phyloP scores from a whole-genome alignment of 2,797 vertebrate species.

The Botia kubotai region DNA sequence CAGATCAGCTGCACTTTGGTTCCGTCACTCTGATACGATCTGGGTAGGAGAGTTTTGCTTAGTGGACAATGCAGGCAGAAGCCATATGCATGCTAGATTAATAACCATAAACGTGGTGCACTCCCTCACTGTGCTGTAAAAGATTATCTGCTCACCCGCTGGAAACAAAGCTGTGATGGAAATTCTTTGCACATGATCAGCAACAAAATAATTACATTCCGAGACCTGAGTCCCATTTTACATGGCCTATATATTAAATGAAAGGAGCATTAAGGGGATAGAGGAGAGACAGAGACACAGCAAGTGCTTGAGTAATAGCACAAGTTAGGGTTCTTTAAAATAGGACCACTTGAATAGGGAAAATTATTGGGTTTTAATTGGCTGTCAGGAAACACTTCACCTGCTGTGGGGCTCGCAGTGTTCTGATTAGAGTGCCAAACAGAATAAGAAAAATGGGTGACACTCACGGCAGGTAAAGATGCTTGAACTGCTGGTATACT shows the following conservation, averaged over 20 bases:
- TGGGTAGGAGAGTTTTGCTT: too few relatives aligned
- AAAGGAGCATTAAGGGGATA: slow-evolving; percentile 81
- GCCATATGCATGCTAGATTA: slow-evolving; percentile 71
- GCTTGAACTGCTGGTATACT: too few relatives aligned
- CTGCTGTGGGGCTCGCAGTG: slow-evolving; percentile 75
- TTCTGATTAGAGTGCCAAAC: slow-evolving; percentile 83
- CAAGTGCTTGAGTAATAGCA: slow-evolving; percentile 71
- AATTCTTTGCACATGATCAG: slow-evolving; percentile 91
- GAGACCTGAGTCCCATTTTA: too few relatives aligned
- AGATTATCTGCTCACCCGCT: slow-evolving; percentile 91
- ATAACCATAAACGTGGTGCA: slow-evolving; percentile 67
- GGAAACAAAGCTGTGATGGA: slow-evolving; percentile 91
- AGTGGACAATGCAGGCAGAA: neutral
- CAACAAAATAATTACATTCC: slow-evolving; percentile 77
- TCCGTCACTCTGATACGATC: too few relatives aligned
- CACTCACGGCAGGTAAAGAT: too few relatives aligned
- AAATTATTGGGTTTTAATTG: slow-evolving; percentile 85
- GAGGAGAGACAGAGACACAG: slow-evolving; percentile 68
- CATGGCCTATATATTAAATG: slow-evolving; percentile 87
- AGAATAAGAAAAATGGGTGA: slow-evolving; percentile 75
- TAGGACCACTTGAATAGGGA: slow-evolving; percentile 78
- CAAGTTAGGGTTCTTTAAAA: slow-evolving; percentile 82
- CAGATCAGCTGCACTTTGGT: neutral
- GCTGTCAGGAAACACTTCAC: slow-evolving; percentile 86
- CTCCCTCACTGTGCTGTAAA: slow-evolving; percentile 71